These are phyloP conservation scores for Acanthosepion pharaonis DNA, from an alignment of 2,888 invertebrate genomes.

Conservation along the genomic window DNA sequence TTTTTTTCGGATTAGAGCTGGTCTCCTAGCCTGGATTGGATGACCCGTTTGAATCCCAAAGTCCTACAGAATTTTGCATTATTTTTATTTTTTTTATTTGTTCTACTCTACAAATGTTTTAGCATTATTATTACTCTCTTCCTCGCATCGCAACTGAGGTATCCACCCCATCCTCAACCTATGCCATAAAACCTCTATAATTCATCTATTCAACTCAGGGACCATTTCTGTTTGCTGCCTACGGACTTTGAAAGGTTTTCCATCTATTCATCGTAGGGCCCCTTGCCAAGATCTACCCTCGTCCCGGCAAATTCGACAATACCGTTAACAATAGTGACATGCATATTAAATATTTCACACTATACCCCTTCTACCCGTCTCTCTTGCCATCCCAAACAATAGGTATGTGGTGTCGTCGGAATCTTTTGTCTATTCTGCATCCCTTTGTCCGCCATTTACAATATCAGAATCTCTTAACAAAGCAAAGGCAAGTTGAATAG, in stretches of 20 bases:
- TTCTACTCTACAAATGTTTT: too few relatives aligned
- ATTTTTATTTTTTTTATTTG: neutral
- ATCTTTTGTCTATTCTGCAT: conserved; percentile 50
- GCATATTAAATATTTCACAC: conserved; percentile 33
- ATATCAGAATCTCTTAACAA: neutral
- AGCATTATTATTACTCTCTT: neutral
- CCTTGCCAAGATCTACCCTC: neutral
- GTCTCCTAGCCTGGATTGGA: neutral
- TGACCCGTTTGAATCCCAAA: neutral
- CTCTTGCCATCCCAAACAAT: neutral
- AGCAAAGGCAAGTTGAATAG: neutral
- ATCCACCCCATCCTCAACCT: neutral
- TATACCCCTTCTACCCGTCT: neutral
- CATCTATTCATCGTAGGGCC: neutral
- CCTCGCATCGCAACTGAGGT: neutral
- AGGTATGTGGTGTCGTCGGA: conserved; percentile 48
- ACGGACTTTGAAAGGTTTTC: neutral
- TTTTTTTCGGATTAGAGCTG: neutral
- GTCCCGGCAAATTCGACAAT: neutral
- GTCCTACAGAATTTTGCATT: neutral
- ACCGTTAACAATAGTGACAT: conserved; percentile 12
- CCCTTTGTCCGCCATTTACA: conserved; percentile 33
- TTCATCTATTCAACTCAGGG: neutral
- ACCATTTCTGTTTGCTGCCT: neutral
- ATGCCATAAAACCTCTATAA: neutral